These are phyloP conservation scores for Halocynthia aurantium DNA, from an alignment of 23 tunicate species.

Conservation along the genomic window DNA sequence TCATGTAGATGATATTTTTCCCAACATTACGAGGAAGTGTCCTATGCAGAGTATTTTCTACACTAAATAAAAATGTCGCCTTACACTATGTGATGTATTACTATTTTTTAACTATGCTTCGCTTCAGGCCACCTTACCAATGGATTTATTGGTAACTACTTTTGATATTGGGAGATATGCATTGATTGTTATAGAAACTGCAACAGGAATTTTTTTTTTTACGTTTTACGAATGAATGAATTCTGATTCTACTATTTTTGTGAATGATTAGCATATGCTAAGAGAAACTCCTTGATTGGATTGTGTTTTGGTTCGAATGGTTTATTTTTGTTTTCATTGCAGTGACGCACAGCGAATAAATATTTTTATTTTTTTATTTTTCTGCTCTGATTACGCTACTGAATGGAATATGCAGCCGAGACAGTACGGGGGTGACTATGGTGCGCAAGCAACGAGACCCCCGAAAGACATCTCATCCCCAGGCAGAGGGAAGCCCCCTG, in stretches of 20 bases:
- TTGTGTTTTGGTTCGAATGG: conserved; percentile 14
- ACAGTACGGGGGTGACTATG: conserved; percentile 55
- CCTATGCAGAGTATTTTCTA: too few species aligned
- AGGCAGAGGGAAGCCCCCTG: conserved; percentile 8
- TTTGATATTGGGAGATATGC: too few species aligned
- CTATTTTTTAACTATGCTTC: too few species aligned
- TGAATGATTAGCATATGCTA: background rate
- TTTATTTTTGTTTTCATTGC: background rate
- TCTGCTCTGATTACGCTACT: background rate
- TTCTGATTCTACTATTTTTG: conserved; percentile 8
- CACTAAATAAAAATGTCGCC: too few species aligned
- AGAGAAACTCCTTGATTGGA: background rate
- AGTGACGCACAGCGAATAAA: background rate
- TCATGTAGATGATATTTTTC: too few species aligned
- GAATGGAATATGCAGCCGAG: conserved; percentile 39
- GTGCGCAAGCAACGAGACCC: conserved; percentile 33
- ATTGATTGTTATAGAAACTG: too few species aligned
- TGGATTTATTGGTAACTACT: too few species aligned
- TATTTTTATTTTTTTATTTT: background rate
- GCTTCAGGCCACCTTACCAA: too few species aligned
- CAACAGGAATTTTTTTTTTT: background rate
- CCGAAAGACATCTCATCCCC: conserved; percentile 38
- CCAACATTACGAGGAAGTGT: too few species aligned
- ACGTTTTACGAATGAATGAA: conserved; percentile 9
- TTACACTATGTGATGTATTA: too few species aligned